phyloP scores from a whole-genome alignment of 2,888 invertebrate genomes.

The Platycheirus albimanus region DNA sequence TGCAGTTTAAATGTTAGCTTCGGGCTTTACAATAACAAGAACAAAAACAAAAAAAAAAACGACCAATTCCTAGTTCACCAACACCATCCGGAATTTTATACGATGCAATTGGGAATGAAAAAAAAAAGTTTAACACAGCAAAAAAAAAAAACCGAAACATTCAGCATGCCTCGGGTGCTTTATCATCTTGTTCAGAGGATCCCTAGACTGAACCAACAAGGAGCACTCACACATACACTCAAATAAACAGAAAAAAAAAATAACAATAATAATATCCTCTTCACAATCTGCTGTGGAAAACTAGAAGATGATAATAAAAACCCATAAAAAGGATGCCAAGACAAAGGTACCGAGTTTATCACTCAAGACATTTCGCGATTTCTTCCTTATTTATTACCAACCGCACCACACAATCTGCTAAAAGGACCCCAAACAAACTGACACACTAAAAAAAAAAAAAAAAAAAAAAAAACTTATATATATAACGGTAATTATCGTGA shows the following conservation, averaged over 20 bases:
- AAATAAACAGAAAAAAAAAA: too few relatives aligned
- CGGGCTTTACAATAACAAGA: conserved; percentile 34
- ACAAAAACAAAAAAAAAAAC: too few relatives aligned
- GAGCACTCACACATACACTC: conserved; percentile 10
- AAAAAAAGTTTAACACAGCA: conserved; percentile 3
- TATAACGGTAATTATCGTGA: conserved; percentile 59
- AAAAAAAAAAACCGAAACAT: conserved; percentile 30
- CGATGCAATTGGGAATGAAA: conserved; percentile 61
- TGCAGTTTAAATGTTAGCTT: conserved; percentile 29
- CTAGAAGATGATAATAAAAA: conserved; percentile 49
- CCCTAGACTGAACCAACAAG: conserved; percentile 16
- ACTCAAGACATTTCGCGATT: conserved; percentile 57
- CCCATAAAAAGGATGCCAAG: conserved; percentile 51
- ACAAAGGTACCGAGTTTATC: conserved; percentile 65
- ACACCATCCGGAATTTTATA: conserved; percentile 29
- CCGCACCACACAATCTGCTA: conserved; percentile 25
- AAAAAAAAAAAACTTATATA: too few relatives aligned
- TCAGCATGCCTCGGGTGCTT: conserved; percentile 49
- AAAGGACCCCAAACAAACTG: background rate
- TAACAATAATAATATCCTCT: conserved; percentile 27
- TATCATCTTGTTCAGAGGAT: conserved; percentile 47
- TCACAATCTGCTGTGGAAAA: conserved; percentile 25
- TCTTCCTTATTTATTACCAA: conserved; percentile 51
- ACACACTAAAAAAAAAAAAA: background rate
- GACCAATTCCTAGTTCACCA: background rate